Base-by-base conservation (phyloP, 2,797 vertebrate genomes). In the Chiroxiphia lanceolata region DNA sequence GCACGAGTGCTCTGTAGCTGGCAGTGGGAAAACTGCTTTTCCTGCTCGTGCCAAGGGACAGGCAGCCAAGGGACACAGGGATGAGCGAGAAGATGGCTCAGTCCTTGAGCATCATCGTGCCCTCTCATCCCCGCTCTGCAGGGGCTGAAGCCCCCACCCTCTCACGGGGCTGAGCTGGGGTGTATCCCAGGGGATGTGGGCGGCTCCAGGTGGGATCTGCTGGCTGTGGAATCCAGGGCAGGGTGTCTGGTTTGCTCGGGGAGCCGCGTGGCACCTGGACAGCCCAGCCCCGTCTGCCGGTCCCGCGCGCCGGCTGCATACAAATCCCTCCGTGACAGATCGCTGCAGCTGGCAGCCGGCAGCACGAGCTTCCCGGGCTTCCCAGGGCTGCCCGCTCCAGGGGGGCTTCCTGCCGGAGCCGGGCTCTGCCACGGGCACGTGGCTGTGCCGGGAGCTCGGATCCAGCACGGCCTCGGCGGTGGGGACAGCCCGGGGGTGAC, bases 341-440 rank as follows among this genome's bases (percentile, higher is more conserved):
- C 9, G 3, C 87, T 27, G 95, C 93, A 92, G 95, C 93, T 88
- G 88, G 74, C 93, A 64, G 86, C 50, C 20, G 22, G 71, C 71
- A 13, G 54, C 12, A 1, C 14, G 0, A 1, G 64, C 51, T 54
- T 19, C 75, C 9, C 22, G 47, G 57, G 67, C 27, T 54, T 74
- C 53, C 63, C 76, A 4, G 56, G 13, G 15, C 45, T 5, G 14
- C 56, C 60, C 3, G 4, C n/a, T 51, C 59, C 42, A 11, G 33
- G 11, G 78, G 76, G 48, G 70, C 54, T 82, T 53, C 56, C 21
- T 59, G 38, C 44, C 0, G 26, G 67, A 0, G 6, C 72, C 6
- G 38, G 61, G 83, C 44, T 68, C 72, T 64, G 26, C 89, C 3
- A 2, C 27, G 60, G 85, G 67, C 77, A 74, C 33, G 40, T 65